Conservation (phyloP, 2,888 invertebrate genomes). For the Peribatodes rhomboidaria region DNA sequence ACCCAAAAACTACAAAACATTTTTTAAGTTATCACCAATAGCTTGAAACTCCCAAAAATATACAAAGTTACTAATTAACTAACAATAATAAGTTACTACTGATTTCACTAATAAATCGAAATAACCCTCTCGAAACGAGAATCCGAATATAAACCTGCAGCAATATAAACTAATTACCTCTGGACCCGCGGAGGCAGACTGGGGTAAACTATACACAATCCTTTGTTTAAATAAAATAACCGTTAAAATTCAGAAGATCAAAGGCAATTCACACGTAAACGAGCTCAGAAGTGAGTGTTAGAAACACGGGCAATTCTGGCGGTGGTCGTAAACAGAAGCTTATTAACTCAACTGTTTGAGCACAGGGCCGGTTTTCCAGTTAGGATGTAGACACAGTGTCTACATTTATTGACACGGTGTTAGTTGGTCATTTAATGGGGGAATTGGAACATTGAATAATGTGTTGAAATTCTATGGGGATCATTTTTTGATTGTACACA, state of each 20-base stretch:
- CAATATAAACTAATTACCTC: slow-evolving; percentile 60
- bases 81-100: slow-evolving; percentile 21
- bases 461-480: too few relatives aligned
- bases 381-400: slow-evolving; percentile 32
- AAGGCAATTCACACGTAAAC: slow-evolving; percentile 72
- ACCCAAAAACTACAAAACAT: too few relatives aligned
- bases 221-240: slow-evolving; percentile 64
- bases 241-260: slow-evolving; percentile 69
- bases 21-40: too few relatives aligned
- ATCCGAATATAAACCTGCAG: slow-evolving; percentile 47
- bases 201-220: slow-evolving; percentile 58
- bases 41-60: not conserved
- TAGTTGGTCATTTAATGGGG: not conserved
- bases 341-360: slow-evolving; percentile 57
- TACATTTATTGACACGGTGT: too few relatives aligned
- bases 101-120: slow-evolving; percentile 39
- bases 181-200: slow-evolving; percentile 36
- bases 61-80: not conserved
- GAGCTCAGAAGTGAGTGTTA: slow-evolving; percentile 60
- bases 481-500: too few relatives aligned
- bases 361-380: slow-evolving; percentile 51
- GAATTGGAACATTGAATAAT: too few relatives aligned
- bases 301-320: slow-evolving; percentile 63
- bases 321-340: slow-evolving; percentile 62
- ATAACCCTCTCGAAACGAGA: slow-evolving; percentile 39